A percentile compares a stretch with the other conserved stretches of the same genome.
Evolutionary conservation across 2,113 vertebrate genomes (phyloP).

Genomic region (Serinus canaria): DNA sequence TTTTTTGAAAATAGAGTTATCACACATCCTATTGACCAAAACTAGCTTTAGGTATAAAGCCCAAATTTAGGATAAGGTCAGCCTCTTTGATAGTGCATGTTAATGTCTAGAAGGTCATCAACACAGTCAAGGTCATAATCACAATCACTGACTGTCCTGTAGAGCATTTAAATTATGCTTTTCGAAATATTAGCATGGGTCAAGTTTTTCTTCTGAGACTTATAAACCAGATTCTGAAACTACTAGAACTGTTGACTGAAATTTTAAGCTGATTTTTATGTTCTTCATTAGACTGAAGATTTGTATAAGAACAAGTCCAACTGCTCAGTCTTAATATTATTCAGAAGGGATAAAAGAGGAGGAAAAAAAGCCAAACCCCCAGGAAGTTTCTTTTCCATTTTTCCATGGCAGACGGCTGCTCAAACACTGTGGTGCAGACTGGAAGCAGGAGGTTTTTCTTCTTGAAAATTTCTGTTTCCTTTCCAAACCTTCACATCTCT

Average conservation of each 20-base stretch:
- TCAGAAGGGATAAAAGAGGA: background rate
- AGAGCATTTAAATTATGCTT: background rate
- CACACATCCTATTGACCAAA: background rate
- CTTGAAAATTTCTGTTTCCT: background rate
- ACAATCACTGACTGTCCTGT: background rate
- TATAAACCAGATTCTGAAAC: background rate
- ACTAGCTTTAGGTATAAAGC: background rate
- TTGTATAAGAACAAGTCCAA: background rate
- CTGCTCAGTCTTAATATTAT: background rate
- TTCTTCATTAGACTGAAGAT: background rate
- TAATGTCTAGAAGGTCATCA: background rate
- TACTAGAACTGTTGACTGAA: background rate
- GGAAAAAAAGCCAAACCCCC: background rate
- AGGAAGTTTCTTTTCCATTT: background rate
- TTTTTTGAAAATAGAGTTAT: background rate
- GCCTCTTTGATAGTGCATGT: background rate
- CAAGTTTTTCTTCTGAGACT: background rate
- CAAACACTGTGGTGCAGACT: background rate
- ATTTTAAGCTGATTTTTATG: background rate
- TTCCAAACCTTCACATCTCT: background rate
- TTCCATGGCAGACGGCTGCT: background rate
- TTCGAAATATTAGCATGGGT: background rate
- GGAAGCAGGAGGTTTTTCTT: background rate
- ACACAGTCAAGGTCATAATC: background rate
- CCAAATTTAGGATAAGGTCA: background rate